A percentile compares a stretch with the other conserved stretches of the same genome.
These are phyloP conservation scores for Dermatemys mawii DNA, from an alignment of 2,113 vertebrate genomes.

Conservation along the genomic window DNA sequence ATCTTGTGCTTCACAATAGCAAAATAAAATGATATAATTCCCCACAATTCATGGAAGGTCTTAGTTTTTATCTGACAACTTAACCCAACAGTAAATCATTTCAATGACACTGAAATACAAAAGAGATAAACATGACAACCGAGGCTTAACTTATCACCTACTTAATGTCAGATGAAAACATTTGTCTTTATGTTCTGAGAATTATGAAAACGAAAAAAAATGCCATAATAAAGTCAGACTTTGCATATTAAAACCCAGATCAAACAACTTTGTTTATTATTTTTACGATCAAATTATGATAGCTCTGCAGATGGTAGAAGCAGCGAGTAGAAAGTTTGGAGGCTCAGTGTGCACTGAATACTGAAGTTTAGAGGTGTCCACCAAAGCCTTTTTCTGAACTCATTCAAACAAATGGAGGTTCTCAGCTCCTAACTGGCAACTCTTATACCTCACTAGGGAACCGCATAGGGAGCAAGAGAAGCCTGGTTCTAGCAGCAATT, in stretches of 20 bases:
- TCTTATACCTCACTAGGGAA: not conserved
- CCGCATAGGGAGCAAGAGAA: not conserved
- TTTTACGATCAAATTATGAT: not conserved
- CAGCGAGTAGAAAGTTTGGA: not conserved
- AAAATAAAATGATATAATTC: not conserved
- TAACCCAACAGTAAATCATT: not conserved
- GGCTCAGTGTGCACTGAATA: not conserved
- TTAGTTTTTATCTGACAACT: not conserved
- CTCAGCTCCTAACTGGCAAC: not conserved
- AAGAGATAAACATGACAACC: no score
- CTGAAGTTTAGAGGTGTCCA: not conserved
- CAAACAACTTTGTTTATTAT: not conserved
- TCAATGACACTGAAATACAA: not conserved
- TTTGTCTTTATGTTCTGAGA: constrained; percentile 7
- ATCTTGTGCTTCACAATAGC: not conserved
- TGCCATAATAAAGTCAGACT: not conserved
- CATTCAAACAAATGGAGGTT: not conserved
- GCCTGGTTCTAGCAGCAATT: not conserved
- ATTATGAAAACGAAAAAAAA: not conserved
- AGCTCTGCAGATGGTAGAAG: not conserved
- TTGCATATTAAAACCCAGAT: not conserved
- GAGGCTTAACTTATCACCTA: no score
- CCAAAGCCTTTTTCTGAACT: not conserved
- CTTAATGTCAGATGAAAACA: not conserved
- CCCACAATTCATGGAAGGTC: not conserved